Evolutionary conservation across 2,113 vertebrate genomes (phyloP).

Genomic region (Falco punctatus): DNA sequence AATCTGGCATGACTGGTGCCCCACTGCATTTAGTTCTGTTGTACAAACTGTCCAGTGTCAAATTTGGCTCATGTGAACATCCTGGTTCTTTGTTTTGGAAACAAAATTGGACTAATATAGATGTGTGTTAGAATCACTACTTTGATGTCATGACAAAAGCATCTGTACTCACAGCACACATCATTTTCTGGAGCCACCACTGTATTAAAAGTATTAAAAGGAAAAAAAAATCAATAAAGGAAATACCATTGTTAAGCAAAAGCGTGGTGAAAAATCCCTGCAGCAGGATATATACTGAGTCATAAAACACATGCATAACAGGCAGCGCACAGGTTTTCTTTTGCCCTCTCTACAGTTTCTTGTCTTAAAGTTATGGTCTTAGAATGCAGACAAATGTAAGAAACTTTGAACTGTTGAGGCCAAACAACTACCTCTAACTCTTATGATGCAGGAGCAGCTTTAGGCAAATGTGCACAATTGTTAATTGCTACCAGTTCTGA

Average conservation of each 20-base stretch:
- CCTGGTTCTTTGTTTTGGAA: slow-evolving; percentile 7
- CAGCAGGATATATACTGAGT: neutral
- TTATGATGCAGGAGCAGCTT: neutral
- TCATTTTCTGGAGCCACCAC: neutral
- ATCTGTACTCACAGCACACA: neutral
- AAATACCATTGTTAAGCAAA: slow-evolving; percentile 12
- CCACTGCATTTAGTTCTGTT: neutral
- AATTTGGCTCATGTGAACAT: neutral
- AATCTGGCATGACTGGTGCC: neutral
- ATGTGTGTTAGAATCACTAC: neutral
- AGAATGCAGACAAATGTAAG: neutral
- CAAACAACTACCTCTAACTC: neutral
- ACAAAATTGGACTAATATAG: neutral
- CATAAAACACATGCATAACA: neutral
- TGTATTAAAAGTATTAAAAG: neutral
- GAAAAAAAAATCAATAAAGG: slow-evolving; percentile 12
- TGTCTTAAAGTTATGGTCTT: neutral
- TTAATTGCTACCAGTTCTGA: slow-evolving; percentile 19
- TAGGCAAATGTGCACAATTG: neutral
- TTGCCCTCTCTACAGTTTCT: neutral
- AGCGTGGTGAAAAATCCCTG: neutral
- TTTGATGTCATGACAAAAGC: slow-evolving; percentile 12
- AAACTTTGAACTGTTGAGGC: neutral
- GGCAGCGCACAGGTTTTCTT: neutral
- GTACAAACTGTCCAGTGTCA: neutral